A percentile compares a stretch with the other conserved stretches of the same genome.
Conservation (phyloP, 2,797 vertebrate species). For the Diceros bicornis region DNA sequence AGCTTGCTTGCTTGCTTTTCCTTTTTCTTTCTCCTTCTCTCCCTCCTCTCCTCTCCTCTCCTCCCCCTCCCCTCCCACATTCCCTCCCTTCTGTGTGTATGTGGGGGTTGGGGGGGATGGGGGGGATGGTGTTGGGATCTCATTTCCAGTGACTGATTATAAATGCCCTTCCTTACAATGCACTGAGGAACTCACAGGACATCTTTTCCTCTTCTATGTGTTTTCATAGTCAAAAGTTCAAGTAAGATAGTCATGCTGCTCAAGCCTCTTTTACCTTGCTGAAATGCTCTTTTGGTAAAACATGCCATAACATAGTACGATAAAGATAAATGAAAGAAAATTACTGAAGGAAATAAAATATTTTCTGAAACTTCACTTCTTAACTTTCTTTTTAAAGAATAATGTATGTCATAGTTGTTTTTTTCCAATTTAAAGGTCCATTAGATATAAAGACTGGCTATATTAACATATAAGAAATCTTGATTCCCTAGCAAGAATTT, state of each 20-base stretch:
- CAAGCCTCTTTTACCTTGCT: neutral
- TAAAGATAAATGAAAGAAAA: conserved; percentile 42
- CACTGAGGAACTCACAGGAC: neutral
- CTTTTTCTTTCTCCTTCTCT: neutral
- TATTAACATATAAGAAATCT: conserved; percentile 37
- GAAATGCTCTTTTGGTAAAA: conserved; percentile 35
- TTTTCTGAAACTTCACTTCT: conserved; percentile 32
- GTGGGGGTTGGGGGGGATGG: too few relatives aligned
- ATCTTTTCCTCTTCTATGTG: conserved; percentile 2
- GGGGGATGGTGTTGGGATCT: neutral
- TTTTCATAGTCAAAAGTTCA: conserved; percentile 3
- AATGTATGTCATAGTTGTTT: neutral
- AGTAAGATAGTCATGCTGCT: neutral
- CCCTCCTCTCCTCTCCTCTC: neutral
- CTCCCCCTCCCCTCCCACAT: too few relatives aligned
- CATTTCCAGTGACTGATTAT: neutral
- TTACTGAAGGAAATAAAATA: conserved; percentile 37
- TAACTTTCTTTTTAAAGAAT: conserved; percentile 55
- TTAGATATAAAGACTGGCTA: conserved; percentile 1
- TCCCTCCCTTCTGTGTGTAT: neutral
- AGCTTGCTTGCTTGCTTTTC: neutral
- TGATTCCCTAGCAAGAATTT: conserved; percentile 64
- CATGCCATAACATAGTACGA: neutral
- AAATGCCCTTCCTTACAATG: neutral
- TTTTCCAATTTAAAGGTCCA: conserved; percentile 4